These are phyloP conservation scores for Pituophis catenifer DNA, from an alignment of 2,113 vertebrate genomes.

Conservation along the genomic window DNA sequence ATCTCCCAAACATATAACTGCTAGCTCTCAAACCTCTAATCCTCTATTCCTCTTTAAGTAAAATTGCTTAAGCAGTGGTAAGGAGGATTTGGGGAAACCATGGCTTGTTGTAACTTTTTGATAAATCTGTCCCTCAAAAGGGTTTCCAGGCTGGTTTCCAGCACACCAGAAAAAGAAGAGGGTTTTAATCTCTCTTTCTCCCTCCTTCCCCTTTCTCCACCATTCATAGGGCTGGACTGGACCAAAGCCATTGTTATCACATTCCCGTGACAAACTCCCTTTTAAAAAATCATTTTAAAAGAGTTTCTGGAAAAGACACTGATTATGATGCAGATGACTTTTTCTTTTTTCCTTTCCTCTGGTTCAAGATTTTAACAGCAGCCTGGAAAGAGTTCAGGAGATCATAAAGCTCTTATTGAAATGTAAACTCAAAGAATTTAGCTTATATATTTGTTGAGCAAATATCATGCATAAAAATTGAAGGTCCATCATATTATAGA, in stretches of 20 bases:
- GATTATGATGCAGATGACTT: background rate
- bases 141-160: background rate
- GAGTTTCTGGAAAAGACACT: background rate
- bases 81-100: background rate
- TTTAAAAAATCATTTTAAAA: background rate
- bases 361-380: background rate
- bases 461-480: background rate
- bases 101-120: background rate
- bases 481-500: background rate
- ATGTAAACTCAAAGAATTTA: background rate
- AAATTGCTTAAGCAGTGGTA: background rate
- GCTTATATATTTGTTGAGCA: background rate
- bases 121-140: background rate
- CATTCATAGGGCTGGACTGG: background rate
- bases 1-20: background rate
- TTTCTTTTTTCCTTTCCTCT: background rate
- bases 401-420: background rate
- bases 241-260: background rate
- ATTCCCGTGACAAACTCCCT: background rate
- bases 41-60: background rate
- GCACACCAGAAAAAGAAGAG: background rate
- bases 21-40: background rate
- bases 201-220: background rate
- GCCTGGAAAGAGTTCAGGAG: background rate
- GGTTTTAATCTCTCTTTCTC: background rate